These are phyloP conservation scores for Anguilla pacifica DNA, from an alignment of 2,797 vertebrate species.

Conservation along the genomic window DNA sequence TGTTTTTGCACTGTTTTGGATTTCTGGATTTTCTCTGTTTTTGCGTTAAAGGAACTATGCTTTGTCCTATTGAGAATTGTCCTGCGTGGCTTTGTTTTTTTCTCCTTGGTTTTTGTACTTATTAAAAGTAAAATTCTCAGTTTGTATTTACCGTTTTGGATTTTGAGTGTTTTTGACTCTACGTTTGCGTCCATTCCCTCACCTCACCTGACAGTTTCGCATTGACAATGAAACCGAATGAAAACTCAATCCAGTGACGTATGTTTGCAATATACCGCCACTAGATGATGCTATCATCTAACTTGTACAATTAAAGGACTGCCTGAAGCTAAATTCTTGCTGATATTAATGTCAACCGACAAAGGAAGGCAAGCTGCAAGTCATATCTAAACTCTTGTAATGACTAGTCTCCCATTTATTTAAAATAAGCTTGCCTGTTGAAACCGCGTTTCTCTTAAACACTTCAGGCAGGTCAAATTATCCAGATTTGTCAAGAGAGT, in stretches of 20 bases:
- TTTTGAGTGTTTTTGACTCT: no score
- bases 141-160: no score
- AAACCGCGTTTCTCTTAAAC: no score
- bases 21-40: no score
- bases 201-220: not conserved
- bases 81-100: no score
- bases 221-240: not conserved
- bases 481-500: not conserved
- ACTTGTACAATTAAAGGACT: not conserved
- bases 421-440: not conserved
- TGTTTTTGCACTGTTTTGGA: no score
- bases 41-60: no score
- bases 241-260: not conserved
- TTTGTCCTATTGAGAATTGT: no score
- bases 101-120: no score
- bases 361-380: not conserved
- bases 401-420: not conserved
- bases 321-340: not conserved
- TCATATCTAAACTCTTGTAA: not conserved
- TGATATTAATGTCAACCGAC: not conserved
- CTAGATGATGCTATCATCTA: constrained; percentile 16
- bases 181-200: no score
- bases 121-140: no score
- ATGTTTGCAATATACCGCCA: not conserved
- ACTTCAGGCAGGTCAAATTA: not conserved